Percentiles rank a stretch among this genome's conserved stretches.
Evolutionary conservation across 2,888 invertebrate genomes (phyloP).

Genomic region (Epirrhoe alternata): DNA sequence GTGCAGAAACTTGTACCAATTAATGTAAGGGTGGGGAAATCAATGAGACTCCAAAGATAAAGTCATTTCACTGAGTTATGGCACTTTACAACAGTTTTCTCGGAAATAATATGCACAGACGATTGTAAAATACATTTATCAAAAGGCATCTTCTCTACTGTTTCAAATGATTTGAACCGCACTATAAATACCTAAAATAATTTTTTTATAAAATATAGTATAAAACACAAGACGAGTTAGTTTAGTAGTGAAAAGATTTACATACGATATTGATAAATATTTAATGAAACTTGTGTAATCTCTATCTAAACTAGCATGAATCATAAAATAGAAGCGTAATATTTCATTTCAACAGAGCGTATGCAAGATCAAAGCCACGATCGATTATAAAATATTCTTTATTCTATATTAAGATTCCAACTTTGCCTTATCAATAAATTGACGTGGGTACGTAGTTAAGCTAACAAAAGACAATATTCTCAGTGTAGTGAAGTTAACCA

Average conservation of each 20-base stretch:
- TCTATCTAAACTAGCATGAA: background rate
- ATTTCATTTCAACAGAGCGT: conserved; percentile 12
- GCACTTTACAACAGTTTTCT: conserved; percentile 18
- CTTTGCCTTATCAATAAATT: conserved; percentile 31
- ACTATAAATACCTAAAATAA: too few species aligned
- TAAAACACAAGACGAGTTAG: too few species aligned
- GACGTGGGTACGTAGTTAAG: conserved; percentile 30
- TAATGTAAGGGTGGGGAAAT: conserved; percentile 59
- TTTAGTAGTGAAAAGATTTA: too few species aligned
- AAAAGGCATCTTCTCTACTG: too few species aligned
- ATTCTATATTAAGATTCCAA: conserved; percentile 8
- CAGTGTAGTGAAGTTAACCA: conserved; percentile 41
- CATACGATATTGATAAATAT: too few species aligned
- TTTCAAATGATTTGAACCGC: too few species aligned
- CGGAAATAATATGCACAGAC: background rate
- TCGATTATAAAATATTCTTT: conserved; percentile 7
- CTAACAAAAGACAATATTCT: conserved; percentile 42
- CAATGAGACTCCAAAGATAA: conserved; percentile 35
- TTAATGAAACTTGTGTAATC: background rate
- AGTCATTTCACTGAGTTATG: conserved; percentile 26
- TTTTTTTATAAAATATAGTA: too few species aligned
- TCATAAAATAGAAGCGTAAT: background rate
- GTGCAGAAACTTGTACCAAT: conserved; percentile 68
- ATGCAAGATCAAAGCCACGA: conserved; percentile 11
- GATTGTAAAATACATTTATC: too few species aligned